phyloP scores from a whole-genome alignment of 2,888 invertebrate species.

The Drosophila quinaria region DNA sequence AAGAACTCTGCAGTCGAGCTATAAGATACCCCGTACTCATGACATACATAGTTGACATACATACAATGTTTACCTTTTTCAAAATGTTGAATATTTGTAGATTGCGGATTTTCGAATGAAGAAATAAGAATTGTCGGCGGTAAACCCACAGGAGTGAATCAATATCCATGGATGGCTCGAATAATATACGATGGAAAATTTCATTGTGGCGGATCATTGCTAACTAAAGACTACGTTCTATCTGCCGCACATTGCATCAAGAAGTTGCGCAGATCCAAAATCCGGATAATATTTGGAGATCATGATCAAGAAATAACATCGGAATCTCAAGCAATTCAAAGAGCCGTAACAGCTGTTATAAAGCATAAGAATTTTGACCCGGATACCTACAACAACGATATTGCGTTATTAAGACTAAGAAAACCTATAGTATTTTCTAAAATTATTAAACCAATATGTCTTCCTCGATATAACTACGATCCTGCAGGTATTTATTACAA shows the following conservation, averaged over 20 bases:
- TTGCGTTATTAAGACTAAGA: constrained; percentile 91
- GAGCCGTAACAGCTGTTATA: constrained; percentile 92
- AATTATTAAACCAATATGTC: constrained; percentile 89
- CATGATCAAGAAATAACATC: constrained; percentile 93
- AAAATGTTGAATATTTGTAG: constrained; percentile 85
- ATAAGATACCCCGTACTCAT: not conserved
- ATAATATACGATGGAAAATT: constrained; percentile 95
- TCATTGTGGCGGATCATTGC: constrained; percentile 94
- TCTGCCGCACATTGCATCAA: constrained; percentile 95
- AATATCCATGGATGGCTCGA: constrained; percentile 95
- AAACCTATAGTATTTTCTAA: constrained; percentile 91
- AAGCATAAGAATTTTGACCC: constrained; percentile 94
- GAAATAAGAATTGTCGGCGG: constrained; percentile 95
- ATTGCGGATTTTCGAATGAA: constrained; percentile 93
- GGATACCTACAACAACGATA: constrained; percentile 94
- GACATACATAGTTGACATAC: too few relatives aligned
- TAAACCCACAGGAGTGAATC: constrained; percentile 92
- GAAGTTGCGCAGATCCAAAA: constrained; percentile 92
- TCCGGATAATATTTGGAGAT: constrained; percentile 93
- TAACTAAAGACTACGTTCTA: constrained; percentile 93
- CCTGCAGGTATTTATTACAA: constrained; percentile 87
- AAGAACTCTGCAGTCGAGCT: not conserved
- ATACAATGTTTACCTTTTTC: not conserved
- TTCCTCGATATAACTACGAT: constrained; percentile 87
- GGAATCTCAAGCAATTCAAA: constrained; percentile 92